Evolutionary conservation across 2,888 invertebrate species (phyloP).

Genomic region (Fragum whitleyi): DNA sequence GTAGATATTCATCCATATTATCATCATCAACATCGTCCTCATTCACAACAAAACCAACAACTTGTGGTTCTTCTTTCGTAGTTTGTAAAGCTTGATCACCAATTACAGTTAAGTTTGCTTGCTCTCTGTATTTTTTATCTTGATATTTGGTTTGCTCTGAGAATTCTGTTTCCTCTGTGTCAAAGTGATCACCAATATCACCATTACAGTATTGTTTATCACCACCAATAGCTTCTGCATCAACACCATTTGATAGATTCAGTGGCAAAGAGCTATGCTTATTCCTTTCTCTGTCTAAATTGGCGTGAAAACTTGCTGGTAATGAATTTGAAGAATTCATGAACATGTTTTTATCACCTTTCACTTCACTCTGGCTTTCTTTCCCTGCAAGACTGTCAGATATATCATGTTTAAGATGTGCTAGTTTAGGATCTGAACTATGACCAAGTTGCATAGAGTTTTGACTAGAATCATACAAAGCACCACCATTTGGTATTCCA

Average conservation of each 20-base stretch:
- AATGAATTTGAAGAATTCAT: constrained; percentile 38
- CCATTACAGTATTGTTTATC: not conserved
- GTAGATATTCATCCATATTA: constrained; percentile 72
- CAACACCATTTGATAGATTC: constrained; percentile 36
- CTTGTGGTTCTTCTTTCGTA: constrained; percentile 26
- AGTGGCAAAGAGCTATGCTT: constrained; percentile 43
- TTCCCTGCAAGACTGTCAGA: constrained; percentile 6
- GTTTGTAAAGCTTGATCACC: not conserved
- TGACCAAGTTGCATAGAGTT: constrained; percentile 49
- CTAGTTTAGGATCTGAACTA: constrained; percentile 36
- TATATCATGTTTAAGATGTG: constrained; percentile 48
- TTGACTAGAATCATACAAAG: constrained; percentile 34
- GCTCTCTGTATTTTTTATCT: not conserved
- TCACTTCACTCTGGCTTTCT: not conserved
- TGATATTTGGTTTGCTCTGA: not conserved
- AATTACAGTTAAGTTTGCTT: not conserved
- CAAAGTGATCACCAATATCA: not conserved
- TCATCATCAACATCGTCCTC: constrained; percentile 67
- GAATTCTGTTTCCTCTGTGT: not conserved
- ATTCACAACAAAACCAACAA: constrained; percentile 58
- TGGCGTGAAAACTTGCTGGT: constrained; percentile 48
- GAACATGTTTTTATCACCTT: not conserved
- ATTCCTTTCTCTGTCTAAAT: constrained; percentile 12
- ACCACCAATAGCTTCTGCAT: not conserved
- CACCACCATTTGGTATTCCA: constrained; percentile 1